A percentile compares a stretch with the other conserved stretches of the same genome.
Evolutionary conservation across 2,113 vertebrate genomes (phyloP).

Genomic region (Clarias macrocephalus): DNA sequence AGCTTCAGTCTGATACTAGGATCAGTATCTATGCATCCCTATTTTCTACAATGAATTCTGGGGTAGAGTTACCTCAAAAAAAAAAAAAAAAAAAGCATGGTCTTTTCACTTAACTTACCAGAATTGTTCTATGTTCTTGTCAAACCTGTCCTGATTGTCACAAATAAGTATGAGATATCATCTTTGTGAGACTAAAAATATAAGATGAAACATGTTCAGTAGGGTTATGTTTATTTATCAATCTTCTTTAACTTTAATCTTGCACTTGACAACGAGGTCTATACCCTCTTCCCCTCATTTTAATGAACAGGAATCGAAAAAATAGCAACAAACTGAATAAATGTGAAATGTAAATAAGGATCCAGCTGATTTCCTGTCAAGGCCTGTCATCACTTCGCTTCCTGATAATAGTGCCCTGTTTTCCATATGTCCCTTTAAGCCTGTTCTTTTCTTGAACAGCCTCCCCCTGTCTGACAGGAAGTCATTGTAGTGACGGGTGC

Average conservation of each 20-base stretch:
- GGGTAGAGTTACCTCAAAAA: neutral
- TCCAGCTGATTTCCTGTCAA: slow-evolving; percentile 46
- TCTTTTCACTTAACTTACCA: neutral
- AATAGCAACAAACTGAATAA: slow-evolving; percentile 42
- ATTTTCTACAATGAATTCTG: neutral
- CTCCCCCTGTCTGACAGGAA: slow-evolving; percentile 22
- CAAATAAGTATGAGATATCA: neutral
- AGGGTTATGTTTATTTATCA: slow-evolving; percentile 42
- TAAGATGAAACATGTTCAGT: slow-evolving; percentile 10
- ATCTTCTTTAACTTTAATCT: slow-evolving; percentile 15
- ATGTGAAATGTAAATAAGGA: slow-evolving; percentile 42
- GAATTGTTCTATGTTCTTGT: neutral
- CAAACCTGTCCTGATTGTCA: slow-evolving; percentile 7
- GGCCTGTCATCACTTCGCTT: slow-evolving; percentile 15
- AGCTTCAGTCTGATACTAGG: neutral
- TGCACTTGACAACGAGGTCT: slow-evolving; percentile 12
- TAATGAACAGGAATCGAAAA: slow-evolving; percentile 27
- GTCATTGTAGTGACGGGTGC: slow-evolving; percentile 41
- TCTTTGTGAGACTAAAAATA: slow-evolving; percentile 28
- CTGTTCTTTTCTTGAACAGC: slow-evolving; percentile 2
- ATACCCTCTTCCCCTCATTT: slow-evolving; percentile 32
- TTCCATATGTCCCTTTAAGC: slow-evolving; percentile 6
- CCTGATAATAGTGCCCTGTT: slow-evolving; percentile 41
- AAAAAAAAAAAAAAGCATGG: neutral
- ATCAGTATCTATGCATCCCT: neutral